These are phyloP conservation scores for Pseudois nayaur DNA, from an alignment of 2,113 vertebrate genomes.

Conservation along the genomic window DNA sequence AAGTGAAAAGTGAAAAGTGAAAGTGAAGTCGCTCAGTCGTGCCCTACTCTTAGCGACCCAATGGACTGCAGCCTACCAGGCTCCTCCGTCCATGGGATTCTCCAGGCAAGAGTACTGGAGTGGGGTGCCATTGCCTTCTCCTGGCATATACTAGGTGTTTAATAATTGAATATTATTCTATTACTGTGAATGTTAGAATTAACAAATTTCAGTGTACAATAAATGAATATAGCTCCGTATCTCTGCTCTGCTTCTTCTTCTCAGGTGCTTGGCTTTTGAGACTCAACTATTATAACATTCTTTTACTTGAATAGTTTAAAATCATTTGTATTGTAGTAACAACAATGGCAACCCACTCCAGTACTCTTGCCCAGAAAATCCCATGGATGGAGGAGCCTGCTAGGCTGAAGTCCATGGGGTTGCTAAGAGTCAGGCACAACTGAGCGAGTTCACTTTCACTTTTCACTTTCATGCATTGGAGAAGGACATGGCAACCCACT, in stretches of 20 bases:
- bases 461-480: too few relatives aligned
- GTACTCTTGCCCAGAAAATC: too few relatives aligned
- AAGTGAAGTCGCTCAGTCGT: too few relatives aligned
- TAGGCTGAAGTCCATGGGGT: neutral
- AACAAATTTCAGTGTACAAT: neutral
- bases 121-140: too few relatives aligned
- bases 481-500: neutral
- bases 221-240: neutral
- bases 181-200: neutral
- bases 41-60: too few relatives aligned
- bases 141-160: neutral
- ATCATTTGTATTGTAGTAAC: neutral
- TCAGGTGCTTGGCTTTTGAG: neutral
- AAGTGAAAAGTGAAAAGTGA: too few relatives aligned
- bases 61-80: too few relatives aligned
- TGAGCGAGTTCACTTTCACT: too few relatives aligned
- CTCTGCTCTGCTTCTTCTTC: neutral
- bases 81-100: too few relatives aligned
- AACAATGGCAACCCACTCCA: neutral
- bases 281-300: neutral
- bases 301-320: slow-evolving; percentile 8
- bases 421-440: too few relatives aligned
- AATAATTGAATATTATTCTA: neutral
- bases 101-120: too few relatives aligned
- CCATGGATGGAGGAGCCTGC: neutral